Conservation (phyloP, 1,140 invertebrate species). For the Notospermus geniculatus region DNA sequence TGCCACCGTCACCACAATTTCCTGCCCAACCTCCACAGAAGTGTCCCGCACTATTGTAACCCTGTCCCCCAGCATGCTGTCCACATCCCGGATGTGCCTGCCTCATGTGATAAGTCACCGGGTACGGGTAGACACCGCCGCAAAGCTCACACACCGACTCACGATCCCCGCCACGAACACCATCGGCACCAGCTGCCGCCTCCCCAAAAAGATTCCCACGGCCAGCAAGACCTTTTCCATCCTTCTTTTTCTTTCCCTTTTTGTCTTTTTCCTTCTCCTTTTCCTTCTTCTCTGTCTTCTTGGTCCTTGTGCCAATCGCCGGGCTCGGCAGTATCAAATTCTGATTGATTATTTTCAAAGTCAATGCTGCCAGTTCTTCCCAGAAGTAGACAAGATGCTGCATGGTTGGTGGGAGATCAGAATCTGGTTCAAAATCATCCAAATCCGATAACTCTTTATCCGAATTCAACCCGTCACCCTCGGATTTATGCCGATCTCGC, state of each 20-base stretch:
- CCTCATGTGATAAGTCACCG: slow-evolving; percentile 89
- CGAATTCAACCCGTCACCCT: neutral
- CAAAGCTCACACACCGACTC: slow-evolving; percentile 85
- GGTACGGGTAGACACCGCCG: slow-evolving; percentile 69
- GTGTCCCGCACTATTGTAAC: slow-evolving; percentile 81
- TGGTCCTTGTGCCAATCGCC: slow-evolving; percentile 47
- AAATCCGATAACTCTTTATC: neutral
- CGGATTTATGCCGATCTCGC: slow-evolving; percentile 2
- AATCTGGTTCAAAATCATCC: slow-evolving; percentile 50
- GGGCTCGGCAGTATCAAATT: slow-evolving; percentile 58
- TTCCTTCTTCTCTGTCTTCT: slow-evolving; percentile 58
- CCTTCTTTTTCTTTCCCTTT: slow-evolving; percentile 48
- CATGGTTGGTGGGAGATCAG: slow-evolving; percentile 78
- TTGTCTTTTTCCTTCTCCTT: slow-evolving; percentile 54
- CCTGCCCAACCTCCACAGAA: slow-evolving; percentile 85
- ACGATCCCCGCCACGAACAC: slow-evolving; percentile 45
- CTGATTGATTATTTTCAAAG: slow-evolving; percentile 66
- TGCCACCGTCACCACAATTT: slow-evolving; percentile 82
- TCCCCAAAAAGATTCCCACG: slow-evolving; percentile 54
- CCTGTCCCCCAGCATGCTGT: slow-evolving; percentile 78
- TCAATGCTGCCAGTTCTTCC: slow-evolving; percentile 76
- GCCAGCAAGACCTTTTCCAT: slow-evolving; percentile 55
- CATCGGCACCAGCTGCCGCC: slow-evolving; percentile 32
- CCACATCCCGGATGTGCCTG: slow-evolving; percentile 86
- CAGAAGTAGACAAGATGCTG: slow-evolving; percentile 72